These are phyloP conservation scores for Cygnus olor DNA, from an alignment of 2,797 vertebrate species.

Conservation along the genomic window DNA sequence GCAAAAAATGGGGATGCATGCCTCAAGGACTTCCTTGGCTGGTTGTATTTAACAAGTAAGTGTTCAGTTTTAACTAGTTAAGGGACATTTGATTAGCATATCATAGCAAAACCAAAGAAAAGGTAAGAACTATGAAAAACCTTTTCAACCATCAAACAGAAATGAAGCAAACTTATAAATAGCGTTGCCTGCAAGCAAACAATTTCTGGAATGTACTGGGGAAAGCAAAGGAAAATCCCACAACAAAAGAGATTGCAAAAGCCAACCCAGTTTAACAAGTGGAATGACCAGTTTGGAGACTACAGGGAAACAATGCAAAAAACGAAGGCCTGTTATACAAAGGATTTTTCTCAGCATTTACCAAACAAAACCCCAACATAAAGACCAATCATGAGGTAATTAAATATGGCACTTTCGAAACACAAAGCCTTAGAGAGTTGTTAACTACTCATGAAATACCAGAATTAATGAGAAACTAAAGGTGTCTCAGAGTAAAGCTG, in stretches of 20 bases:
- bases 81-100: background rate
- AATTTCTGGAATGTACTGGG: conserved; percentile 60
- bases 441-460: background rate
- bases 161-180: conserved; percentile 47
- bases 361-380: background rate
- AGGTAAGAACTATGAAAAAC: conserved; percentile 38
- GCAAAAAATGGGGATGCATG: background rate
- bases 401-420: conserved; percentile 8
- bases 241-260: conserved; percentile 62
- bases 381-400: conserved; percentile 9
- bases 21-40: background rate
- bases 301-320: conserved; percentile 17
- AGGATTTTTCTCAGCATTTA: conserved; percentile 39
- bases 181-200: conserved; percentile 41
- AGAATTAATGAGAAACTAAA: conserved; percentile 30
- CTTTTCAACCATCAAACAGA: conserved; percentile 49
- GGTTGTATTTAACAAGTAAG: conserved; percentile 11
- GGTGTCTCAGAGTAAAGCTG: background rate
- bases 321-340: background rate
- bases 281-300: conserved; percentile 58
- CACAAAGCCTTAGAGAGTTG: background rate
- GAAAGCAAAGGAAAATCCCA: conserved; percentile 60
- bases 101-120: conserved; percentile 22
- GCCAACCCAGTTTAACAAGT: conserved; percentile 50
- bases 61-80: conserved; percentile 8